Evolutionary conservation across 2,888 invertebrate genomes (phyloP).

Genomic region (Parasteatoda lunata): DNA sequence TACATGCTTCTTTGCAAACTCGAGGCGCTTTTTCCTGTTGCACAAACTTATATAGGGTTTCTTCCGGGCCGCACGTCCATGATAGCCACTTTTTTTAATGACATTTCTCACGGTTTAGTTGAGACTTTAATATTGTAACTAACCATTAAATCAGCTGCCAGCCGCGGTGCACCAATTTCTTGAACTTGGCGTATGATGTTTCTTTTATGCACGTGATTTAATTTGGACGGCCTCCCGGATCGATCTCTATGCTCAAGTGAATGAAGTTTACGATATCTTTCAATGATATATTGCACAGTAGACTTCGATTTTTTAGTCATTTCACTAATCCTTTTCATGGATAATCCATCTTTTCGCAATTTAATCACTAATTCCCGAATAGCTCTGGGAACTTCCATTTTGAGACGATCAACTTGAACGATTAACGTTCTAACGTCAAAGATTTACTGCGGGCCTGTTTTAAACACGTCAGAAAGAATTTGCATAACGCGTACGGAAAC

Average conservation of each 20-base stretch:
- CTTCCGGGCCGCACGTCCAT: too few relatives aligned
- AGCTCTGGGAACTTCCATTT: background rate
- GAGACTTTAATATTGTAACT: too few relatives aligned
- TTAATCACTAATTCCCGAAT: background rate
- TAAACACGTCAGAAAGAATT: background rate
- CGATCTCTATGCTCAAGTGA: background rate
- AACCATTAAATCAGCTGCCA: too few relatives aligned
- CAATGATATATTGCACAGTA: background rate
- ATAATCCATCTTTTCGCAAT: background rate
- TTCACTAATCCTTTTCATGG: background rate
- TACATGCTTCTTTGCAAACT: background rate
- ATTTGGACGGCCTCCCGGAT: background rate
- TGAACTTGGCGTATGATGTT: background rate
- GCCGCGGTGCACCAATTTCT: background rate
- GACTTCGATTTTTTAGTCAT: background rate
- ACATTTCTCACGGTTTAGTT: too few relatives aligned
- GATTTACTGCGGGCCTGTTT: background rate
- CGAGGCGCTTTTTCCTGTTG: background rate
- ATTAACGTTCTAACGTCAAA: background rate
- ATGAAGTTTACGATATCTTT: conserved; percentile 1
- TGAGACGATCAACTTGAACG: background rate
- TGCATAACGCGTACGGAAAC: background rate
- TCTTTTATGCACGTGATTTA: background rate
- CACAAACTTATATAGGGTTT: too few relatives aligned
- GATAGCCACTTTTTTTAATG: too few relatives aligned